A percentile compares a stretch with the other conserved stretches of the same genome.
Conservation (phyloP, 2,888 invertebrate genomes). For the Candidula unifasciata region DNA sequence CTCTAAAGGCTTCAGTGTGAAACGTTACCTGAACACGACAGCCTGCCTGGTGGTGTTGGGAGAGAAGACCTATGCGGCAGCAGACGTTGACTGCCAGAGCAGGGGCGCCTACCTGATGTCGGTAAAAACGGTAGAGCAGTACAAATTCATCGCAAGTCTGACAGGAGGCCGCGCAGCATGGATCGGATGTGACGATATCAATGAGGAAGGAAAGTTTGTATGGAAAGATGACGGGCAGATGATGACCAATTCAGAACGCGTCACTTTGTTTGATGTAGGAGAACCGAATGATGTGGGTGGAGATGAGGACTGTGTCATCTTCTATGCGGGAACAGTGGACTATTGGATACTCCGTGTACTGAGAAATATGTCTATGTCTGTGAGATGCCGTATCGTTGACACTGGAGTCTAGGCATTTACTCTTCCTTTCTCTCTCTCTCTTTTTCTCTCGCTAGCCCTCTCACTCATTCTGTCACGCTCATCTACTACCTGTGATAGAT, state of each 20-base stretch:
- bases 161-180: background rate
- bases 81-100: background rate
- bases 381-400: no score
- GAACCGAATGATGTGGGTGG: background rate
- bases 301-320: background rate
- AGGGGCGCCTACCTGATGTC: background rate
- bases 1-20: background rate
- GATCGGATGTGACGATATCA: background rate
- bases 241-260: background rate
- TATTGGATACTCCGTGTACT: background rate
- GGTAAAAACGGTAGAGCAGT: background rate
- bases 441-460: background rate
- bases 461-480: background rate
- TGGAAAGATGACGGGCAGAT: slow-evolving; percentile 4
- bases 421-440: background rate
- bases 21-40: background rate
- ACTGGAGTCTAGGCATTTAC: no score
- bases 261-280: background rate
- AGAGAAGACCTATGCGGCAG: background rate
- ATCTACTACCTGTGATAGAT: background rate
- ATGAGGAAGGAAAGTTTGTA: background rate
- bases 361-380: background rate
- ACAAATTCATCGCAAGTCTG: background rate
- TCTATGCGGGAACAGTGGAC: background rate
- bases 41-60: background rate